Evolutionary conservation across 2,888 invertebrate species (phyloP).

Genomic region (Pollenia labialis): DNA sequence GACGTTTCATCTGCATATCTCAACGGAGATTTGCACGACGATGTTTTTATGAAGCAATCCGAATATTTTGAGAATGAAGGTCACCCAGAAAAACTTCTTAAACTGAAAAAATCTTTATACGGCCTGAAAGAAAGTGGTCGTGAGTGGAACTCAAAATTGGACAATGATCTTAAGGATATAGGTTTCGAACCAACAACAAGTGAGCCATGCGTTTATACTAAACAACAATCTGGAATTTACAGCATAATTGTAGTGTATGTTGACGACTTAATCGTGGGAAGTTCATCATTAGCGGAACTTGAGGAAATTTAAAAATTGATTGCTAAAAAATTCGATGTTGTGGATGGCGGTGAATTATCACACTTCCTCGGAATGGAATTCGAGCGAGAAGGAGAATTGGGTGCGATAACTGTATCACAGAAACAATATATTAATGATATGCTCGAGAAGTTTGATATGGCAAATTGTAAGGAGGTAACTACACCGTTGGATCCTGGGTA

Average conservation of each 20-base stretch:
- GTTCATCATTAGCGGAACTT: conserved; percentile 36
- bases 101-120: conserved; percentile 62
- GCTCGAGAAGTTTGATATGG: no score
- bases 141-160: conserved; percentile 73
- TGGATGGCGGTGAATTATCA: conserved; percentile 23
- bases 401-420: conserved; percentile 22
- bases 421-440: conserved; percentile 12
- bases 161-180: conserved; percentile 63
- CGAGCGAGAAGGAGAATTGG: conserved; percentile 12
- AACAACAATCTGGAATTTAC: conserved; percentile 47
- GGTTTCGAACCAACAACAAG: conserved; percentile 66
- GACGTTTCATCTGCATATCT: conserved; percentile 74
- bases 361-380: conserved; percentile 64
- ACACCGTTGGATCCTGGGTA: conserved; percentile 42
- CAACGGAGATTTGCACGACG: conserved; percentile 69
- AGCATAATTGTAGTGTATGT: conserved; percentile 72
- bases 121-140: conserved; percentile 75
- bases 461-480: conserved; percentile 28
- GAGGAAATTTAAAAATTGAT: background rate
- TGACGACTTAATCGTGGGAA: conserved; percentile 72
- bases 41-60: conserved; percentile 65
- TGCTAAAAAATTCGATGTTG: conserved; percentile 18
- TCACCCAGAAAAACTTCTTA: conserved; percentile 9
- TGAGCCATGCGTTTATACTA: conserved; percentile 53
- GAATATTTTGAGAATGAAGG: conserved; percentile 52